Evolutionary conservation across 1,140 invertebrate genomes (phyloP), one percentile per base, ranked within the genome.

Genomic region (Bicyclus anynana): DNA sequence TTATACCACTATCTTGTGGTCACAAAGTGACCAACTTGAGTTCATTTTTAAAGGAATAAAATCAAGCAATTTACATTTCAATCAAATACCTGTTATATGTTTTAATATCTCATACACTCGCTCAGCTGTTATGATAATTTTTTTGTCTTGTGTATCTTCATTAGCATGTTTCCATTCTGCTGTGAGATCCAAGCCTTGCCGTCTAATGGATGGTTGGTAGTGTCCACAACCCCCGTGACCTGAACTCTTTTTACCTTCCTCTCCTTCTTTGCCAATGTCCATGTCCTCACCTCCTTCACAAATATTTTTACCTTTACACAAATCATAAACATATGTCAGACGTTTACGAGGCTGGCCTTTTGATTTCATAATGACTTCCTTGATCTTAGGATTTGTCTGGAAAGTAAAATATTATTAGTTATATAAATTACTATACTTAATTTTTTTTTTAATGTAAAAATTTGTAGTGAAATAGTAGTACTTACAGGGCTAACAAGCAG

Each of bases 201-300:
- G 90, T 46, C 95, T 91, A 21, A 99, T 95, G 51, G 94, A 96
- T 4, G 99, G 99, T 76, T 99, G 99, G 74, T 97, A 99, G 50
- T 98, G 92, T 74, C 98, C 98, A 90, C 98, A 99, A 74, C 98
- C 98, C 29, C 97, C 97, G 84, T 98, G 97, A 5, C 95, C 93
- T 20, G 84, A 87, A 58, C 94, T 92, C 81, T 95, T 94, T 80
- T 95, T 93, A 26, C 92, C 92, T 62, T 91, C 93, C 59, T 91
- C 88, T 13, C 90, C 91, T 53, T 95, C 94, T 79, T 95, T 95
- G 2, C 92, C 92, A 37, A 96, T 92, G 76, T 99, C 98, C 94
- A 99, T 97, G 87, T 99, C 97, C 89, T 99, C 98, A 54, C 97
- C 98, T 62, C 98, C 98, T 83, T 99, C 98, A 89, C 98, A 99